Conservation (phyloP, 1,140 invertebrate species). For the Ooceraea biroi region DNA sequence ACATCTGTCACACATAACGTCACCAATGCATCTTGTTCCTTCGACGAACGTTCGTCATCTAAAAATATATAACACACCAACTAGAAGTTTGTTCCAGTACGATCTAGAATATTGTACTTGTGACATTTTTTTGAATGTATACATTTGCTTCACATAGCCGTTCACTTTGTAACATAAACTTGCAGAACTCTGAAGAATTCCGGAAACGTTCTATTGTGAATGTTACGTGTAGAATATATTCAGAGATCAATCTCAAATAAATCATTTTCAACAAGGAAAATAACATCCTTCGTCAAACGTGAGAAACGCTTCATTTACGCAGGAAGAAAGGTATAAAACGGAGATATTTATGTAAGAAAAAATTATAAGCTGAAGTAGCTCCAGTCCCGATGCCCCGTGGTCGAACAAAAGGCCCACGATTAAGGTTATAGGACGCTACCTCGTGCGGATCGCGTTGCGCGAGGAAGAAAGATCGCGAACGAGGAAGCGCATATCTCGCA, state of each 20-base stretch:
- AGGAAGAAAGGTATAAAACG: neutral
- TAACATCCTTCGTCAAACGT: too few relatives aligned
- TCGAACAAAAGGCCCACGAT: neutral
- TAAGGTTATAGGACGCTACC: conserved; percentile 41
- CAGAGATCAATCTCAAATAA: neutral
- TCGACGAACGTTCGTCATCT: conserved; percentile 84
- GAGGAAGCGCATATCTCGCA: neutral
- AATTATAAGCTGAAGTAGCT: neutral
- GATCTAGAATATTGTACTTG: neutral
- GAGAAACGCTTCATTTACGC: too few relatives aligned
- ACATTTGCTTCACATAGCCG: neutral
- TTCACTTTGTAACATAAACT: neutral
- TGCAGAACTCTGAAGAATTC: neutral
- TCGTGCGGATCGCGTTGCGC: neutral
- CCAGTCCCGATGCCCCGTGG: neutral
- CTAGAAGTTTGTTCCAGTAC: neutral
- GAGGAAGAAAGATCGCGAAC: neutral
- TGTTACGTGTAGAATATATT: neutral
- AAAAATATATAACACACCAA: conserved; percentile 58
- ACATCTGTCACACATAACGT: conserved; percentile 81
- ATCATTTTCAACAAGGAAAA: neutral
- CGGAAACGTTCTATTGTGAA: neutral
- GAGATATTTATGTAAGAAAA: neutral
- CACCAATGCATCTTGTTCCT: conserved; percentile 82
- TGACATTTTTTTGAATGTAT: neutral